phyloP scores from a whole-genome alignment of 2,888 invertebrate genomes.

The Leptogaster cylindrica region DNA sequence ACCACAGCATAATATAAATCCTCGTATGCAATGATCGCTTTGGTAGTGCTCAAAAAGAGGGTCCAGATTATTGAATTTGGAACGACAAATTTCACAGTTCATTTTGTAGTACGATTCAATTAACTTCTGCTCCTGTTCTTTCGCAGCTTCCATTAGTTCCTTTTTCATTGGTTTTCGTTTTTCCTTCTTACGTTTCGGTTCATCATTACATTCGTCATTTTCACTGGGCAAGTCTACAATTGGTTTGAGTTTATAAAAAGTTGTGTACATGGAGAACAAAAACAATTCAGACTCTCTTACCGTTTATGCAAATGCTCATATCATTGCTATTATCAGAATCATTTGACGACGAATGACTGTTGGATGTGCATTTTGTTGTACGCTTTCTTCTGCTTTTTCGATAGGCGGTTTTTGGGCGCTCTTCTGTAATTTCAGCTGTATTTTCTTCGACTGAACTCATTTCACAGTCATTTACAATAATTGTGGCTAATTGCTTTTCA shows the following conservation, averaged over 20 bases:
- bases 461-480: no score
- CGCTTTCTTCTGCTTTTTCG: conserved; percentile 7
- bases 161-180: conserved; percentile 15
- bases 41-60: conserved; percentile 48
- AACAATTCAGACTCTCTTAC: neutral
- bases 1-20: conserved; percentile 49
- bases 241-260: no score
- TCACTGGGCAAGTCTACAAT: conserved; percentile 28
- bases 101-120: conserved; percentile 46
- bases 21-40: conserved; percentile 47
- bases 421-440: neutral
- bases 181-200: conserved; percentile 1
- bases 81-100: conserved; percentile 48
- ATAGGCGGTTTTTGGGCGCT: neutral
- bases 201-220: conserved; percentile 6
- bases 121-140: conserved; percentile 34
- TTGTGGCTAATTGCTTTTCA: no score
- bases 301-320: conserved; percentile 1
- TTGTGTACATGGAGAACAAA: no score
- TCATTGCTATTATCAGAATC: conserved; percentile 17
- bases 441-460: no score
- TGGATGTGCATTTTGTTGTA: neutral
- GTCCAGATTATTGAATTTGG: conserved; percentile 38
- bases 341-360: conserved; percentile 6
- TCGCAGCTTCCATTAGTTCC: conserved; percentile 31